Base-by-base conservation (phyloP, 2,113 vertebrate genomes). In the Poeciliopsis retropinna region DNA sequence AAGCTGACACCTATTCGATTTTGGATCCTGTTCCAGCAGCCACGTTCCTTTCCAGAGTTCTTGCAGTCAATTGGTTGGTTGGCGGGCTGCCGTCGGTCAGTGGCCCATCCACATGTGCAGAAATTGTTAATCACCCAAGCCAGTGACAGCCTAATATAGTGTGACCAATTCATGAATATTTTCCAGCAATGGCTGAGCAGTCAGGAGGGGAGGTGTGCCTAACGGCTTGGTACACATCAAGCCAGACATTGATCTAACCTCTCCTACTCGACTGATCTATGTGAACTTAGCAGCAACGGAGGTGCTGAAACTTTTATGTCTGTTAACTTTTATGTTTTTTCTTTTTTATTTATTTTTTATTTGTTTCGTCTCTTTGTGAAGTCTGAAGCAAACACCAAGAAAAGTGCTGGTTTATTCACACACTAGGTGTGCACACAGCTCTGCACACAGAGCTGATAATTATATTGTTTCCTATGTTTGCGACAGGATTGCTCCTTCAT, bases 91-190 rank as follows among this genome's bases (percentile, higher is more conserved):
- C 83, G 90, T 91, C 79, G 67, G 68, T 78, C 72, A 64, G 63
- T 60, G 64, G 64, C 76, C 83, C 65, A 31, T 86, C 83, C 85
- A 82, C 87, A 75, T 89, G 81, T 85, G 78, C 81, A 39, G 47
- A 81, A 67, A 80, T 91, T 91, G 93, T 95, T 94, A 95, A 94
- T 95, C 93, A 93, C 75, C 80, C 73, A 17, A 79, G 66, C 72
- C 69, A 71, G 81, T 90, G 92, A 93, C 93, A 93, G 89, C 85
- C 88, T 93, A 92, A 93, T 92, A 93, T 91, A 94, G 88, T 83
- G 67, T 91, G 79, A 77, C 85, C 86, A 77, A 88, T 87, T 92
- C 92, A 94, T 92, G 89, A 93, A 94, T 94, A 93, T 93, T 92
- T 92, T 84, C 74, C 87, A 81, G 83, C 73, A 80, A 86, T 81